phyloP scores from a whole-genome alignment of 1,140 invertebrate genomes.

The Magallana gigas region DNA sequence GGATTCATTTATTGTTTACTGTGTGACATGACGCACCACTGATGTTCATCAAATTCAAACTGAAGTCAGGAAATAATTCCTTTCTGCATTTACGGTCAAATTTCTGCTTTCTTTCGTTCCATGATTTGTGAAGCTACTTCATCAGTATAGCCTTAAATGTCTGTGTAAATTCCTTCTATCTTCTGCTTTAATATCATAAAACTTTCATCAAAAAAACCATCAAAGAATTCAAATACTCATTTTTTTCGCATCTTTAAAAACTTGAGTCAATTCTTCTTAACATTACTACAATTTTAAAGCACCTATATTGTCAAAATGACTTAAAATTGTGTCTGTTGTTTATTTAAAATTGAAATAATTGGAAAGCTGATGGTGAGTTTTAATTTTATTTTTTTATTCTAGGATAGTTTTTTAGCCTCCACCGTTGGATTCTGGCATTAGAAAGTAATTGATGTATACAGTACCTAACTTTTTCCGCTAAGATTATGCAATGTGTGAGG shows the following conservation, averaged over 20 bases:
- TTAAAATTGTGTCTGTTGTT: background rate
- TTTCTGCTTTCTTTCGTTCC: too few relatives aligned
- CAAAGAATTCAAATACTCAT: too few relatives aligned
- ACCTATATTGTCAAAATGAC: background rate
- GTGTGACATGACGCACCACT: too few relatives aligned
- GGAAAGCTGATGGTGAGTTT: background rate
- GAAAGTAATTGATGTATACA: background rate
- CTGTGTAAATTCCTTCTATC: too few relatives aligned
- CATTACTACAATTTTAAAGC: background rate
- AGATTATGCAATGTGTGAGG: slow-evolving; percentile 24
- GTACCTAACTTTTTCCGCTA: background rate
- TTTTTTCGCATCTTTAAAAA: background rate
- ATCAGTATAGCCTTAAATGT: too few relatives aligned
- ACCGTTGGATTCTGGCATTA: background rate
- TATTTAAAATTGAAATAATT: background rate
- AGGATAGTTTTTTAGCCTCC: background rate
- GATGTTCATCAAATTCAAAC: too few relatives aligned
- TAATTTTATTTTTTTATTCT: background rate
- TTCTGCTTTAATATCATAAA: too few relatives aligned
- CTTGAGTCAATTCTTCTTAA: background rate
- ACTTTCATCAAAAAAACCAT: too few relatives aligned
- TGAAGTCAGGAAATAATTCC: too few relatives aligned
- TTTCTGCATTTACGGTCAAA: too few relatives aligned
- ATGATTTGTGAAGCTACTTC: too few relatives aligned
- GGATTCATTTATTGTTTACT: too few relatives aligned